Percentiles rank a stretch among this genome's conserved stretches.
Conservation (phyloP, 2,888 invertebrate species). For the Cryptocephalus moraei region DNA sequence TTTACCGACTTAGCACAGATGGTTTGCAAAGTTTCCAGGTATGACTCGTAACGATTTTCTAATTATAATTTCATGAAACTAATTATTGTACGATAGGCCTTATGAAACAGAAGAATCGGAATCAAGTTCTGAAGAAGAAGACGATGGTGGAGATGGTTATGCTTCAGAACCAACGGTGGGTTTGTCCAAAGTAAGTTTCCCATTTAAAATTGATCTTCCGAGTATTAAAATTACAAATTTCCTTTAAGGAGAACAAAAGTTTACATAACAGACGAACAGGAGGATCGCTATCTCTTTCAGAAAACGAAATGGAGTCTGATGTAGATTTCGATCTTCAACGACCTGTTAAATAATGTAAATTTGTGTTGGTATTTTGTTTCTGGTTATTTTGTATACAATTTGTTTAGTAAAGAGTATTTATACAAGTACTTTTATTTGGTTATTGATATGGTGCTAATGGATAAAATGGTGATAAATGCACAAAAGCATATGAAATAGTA, state of each 20-base stretch:
- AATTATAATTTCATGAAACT: not conserved
- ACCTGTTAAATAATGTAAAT: not conserved
- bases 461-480: too few species aligned
- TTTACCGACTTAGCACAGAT: constrained; percentile 90
- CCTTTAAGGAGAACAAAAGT: not conserved
- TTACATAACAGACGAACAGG: constrained; percentile 47
- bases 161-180: constrained; percentile 71
- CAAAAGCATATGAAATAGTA: too few species aligned
- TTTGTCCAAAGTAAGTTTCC: constrained; percentile 38
- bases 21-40: constrained; percentile 68
- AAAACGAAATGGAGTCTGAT: constrained; percentile 73
- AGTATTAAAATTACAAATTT: not conserved
- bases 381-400: not conserved
- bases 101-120: constrained; percentile 43
- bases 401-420: not conserved
- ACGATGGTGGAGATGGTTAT: constrained; percentile 74
- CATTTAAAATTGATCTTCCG: not conserved
- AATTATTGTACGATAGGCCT: constrained; percentile 28
- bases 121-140: constrained; percentile 52
- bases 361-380: not conserved
- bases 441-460: not conserved
- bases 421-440: not conserved
- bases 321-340: constrained; percentile 31
- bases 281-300: constrained; percentile 71
- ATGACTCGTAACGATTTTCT: constrained; percentile 7